Evolutionary conservation across 2,888 invertebrate genomes (phyloP).

Genomic region (Tipula helvola): DNA sequence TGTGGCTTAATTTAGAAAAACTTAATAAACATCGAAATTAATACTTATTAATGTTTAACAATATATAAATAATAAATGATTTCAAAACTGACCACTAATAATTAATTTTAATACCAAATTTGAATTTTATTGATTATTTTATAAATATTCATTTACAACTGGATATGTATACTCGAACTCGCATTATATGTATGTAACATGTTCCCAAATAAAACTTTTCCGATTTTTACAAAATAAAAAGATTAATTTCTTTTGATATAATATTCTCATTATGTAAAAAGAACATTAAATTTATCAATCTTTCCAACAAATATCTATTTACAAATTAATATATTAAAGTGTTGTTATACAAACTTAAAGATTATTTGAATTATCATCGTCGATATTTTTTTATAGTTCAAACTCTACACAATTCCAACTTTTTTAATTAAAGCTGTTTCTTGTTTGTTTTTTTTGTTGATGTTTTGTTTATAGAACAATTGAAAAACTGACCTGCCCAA

Average conservation of each 20-base stretch:
- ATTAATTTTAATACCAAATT: not conserved
- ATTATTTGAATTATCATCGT: not conserved
- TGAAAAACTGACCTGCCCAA: no score
- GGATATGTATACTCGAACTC: not conserved
- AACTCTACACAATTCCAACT: not conserved
- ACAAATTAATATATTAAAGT: no score
- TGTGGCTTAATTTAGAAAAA: no score
- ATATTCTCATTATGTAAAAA: no score
- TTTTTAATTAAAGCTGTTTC: not conserved
- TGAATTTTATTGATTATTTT: not conserved
- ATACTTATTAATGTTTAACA: no score
- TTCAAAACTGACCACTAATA: not conserved
- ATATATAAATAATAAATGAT: not conserved
- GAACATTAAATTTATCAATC: not conserved
- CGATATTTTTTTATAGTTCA: not conserved
- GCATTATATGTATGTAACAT: not conserved
- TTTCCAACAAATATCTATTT: no score
- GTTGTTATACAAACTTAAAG: no score
- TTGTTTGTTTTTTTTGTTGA: no score
- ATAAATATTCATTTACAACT: no score
- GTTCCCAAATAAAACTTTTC: not conserved
- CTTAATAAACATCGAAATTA: no score
- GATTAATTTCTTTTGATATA: not conserved
- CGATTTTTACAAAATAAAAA: not conserved
- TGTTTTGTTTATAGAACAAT: no score